Percentiles rank a stretch among this genome's conserved stretches.
Conservation (phyloP, 2,888 invertebrate species). For the Dryocosmus kuriphilus region DNA sequence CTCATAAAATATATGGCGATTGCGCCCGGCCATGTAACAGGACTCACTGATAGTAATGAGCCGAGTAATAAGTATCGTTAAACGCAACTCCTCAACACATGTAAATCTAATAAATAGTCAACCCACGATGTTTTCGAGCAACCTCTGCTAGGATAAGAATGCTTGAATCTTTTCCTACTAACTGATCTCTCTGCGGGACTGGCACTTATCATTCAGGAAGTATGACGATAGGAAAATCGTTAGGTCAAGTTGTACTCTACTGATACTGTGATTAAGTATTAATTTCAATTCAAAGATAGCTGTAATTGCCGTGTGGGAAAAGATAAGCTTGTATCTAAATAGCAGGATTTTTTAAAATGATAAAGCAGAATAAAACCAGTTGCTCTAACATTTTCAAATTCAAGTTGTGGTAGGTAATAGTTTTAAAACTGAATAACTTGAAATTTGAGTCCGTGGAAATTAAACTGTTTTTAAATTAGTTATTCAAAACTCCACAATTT, state of each 20-base stretch:
- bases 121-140: slow-evolving; percentile 23
- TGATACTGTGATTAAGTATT: not conserved
- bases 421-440: too few relatives aligned
- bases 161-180: too few relatives aligned
- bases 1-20: too few relatives aligned
- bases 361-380: too few relatives aligned
- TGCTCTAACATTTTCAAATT: too few relatives aligned
- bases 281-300: slow-evolving; percentile 8
- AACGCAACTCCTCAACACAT: slow-evolving; percentile 1
- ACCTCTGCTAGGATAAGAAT: slow-evolving; percentile 4
- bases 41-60: slow-evolving; percentile 3
- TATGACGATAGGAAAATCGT: slow-evolving; percentile 4
- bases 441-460: too few relatives aligned
- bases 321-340: too few relatives aligned
- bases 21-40: slow-evolving; percentile 8
- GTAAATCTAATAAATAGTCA: slow-evolving; percentile 11
- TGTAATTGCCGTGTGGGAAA: slow-evolving; percentile 3
- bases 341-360: too few relatives aligned
- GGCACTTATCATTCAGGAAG: slow-evolving; percentile 20
- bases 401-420: too few relatives aligned
- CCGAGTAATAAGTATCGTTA: slow-evolving; percentile 19
- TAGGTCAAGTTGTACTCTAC: not conserved
- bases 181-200: not conserved
- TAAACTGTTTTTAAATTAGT: too few relatives aligned
- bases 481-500: too few relatives aligned